These are phyloP conservation scores for Melanaphis sacchari DNA, from an alignment of 1,140 invertebrate genomes.

Conservation along the genomic window DNA sequence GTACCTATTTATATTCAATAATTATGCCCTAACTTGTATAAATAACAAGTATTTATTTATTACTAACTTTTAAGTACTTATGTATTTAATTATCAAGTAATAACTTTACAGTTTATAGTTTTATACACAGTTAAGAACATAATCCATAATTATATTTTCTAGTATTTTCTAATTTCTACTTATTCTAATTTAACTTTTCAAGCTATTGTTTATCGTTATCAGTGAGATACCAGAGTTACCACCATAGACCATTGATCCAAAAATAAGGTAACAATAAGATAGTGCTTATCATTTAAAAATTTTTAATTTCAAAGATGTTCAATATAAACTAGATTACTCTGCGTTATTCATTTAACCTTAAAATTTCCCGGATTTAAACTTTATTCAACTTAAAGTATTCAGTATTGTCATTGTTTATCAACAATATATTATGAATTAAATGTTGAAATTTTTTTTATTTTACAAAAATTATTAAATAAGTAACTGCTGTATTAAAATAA, in stretches of 20 bases:
- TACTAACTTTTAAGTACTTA: no score
- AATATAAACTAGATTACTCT: not conserved
- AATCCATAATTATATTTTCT: no score
- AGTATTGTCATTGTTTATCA: slow-evolving; percentile 55
- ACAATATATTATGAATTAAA: not conserved
- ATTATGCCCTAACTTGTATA: no score
- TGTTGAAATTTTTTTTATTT: not conserved
- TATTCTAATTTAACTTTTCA: no score
- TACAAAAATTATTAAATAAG: not conserved
- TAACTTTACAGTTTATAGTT: no score
- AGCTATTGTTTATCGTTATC: not conserved
- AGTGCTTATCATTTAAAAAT: not conserved
- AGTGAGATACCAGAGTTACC: not conserved
- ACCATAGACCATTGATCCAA: no score
- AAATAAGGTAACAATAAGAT: no score
- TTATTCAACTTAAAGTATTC: not conserved
- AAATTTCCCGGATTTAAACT: slow-evolving; percentile 3
- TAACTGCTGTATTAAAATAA: not conserved
- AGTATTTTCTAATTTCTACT: no score
- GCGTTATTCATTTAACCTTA: slow-evolving; percentile 49
- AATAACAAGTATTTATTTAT: no score
- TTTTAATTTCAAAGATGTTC: not conserved
- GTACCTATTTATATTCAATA: no score
- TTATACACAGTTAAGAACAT: no score
- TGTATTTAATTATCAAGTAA: no score